phyloP scores from a whole-genome alignment of 2,797 vertebrate species.

The Xiphophorus birchmanni region DNA sequence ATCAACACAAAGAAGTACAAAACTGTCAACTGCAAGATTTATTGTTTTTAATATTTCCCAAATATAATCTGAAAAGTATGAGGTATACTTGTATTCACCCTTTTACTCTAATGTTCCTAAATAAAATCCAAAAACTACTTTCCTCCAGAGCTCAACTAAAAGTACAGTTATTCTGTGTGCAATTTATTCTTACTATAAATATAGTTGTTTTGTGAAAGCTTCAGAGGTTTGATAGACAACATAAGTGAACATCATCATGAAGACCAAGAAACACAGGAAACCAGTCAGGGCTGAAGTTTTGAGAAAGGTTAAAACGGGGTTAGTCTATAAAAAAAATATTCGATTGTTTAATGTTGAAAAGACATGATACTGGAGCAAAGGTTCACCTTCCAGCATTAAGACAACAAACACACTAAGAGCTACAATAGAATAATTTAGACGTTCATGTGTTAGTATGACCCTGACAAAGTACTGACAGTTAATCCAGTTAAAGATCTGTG shows the following conservation, averaged over 20 bases:
- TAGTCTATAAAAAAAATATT: not conserved
- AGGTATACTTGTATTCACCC: not conserved
- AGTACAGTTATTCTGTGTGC: not conserved
- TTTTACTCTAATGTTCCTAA: not conserved
- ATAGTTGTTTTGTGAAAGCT: not conserved
- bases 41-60: not conserved
- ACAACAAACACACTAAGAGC: not conserved
- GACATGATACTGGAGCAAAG: not conserved
- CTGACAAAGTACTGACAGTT: not conserved
- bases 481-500: not conserved
- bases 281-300: not conserved
- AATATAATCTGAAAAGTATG: not conserved
- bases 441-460: not conserved
- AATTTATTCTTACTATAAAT: not conserved
- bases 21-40: not conserved
- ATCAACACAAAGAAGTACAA: not conserved
- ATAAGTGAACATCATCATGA: not conserved
- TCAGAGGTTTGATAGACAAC: not conserved
- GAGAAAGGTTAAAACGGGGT: not conserved
- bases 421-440: not conserved
- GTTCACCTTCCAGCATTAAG: not conserved
- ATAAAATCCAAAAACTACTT: not conserved
- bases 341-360: not conserved
- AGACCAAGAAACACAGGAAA: not conserved
- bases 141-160: not conserved